These are phyloP conservation scores for Mythimna lalbum DNA, from an alignment of 2,888 invertebrate genomes.

Conservation along the genomic window DNA sequence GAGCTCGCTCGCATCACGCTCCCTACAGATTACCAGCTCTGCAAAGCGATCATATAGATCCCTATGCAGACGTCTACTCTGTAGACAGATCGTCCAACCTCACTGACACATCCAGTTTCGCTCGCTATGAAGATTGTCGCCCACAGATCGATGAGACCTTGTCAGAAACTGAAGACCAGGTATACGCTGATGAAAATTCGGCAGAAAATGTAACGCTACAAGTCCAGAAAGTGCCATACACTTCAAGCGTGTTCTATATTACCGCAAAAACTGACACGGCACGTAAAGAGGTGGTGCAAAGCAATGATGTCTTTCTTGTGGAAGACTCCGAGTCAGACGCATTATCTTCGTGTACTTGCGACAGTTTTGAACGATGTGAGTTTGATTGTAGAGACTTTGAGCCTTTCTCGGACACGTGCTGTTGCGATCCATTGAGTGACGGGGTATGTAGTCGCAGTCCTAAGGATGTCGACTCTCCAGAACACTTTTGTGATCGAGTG, in stretches of 20 bases:
- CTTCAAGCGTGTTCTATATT: conserved; percentile 85
- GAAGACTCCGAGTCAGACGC: conserved; percentile 88
- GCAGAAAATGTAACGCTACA: conserved; percentile 77
- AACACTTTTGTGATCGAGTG: conserved; percentile 83
- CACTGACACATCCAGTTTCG: conserved; percentile 88
- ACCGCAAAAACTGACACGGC: conserved; percentile 78
- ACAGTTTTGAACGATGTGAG: conserved; percentile 90
- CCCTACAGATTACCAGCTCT: conserved; percentile 78
- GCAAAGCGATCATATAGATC: conserved; percentile 84
- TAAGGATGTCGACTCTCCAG: conserved; percentile 87
- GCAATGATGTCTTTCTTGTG: conserved; percentile 79
- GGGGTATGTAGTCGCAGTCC: conserved; percentile 88
- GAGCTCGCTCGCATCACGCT: conserved; percentile 78
- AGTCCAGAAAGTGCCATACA: conserved; percentile 87
- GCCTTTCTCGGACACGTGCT: conserved; percentile 91
- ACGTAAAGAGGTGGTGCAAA: conserved; percentile 76
- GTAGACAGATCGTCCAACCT: conserved; percentile 87
- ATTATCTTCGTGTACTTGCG: conserved; percentile 89
- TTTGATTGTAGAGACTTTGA: conserved; percentile 91
- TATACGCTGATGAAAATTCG: conserved; percentile 69
- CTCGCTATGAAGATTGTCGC: conserved; percentile 86
- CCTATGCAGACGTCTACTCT: conserved; percentile 85
- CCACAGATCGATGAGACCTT: conserved; percentile 78
- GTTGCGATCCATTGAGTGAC: conserved; percentile 89
- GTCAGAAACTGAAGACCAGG: conserved; percentile 72